A percentile compares a stretch with the other conserved stretches of the same genome.
These are phyloP conservation scores for Phyllotreta striolata DNA, from an alignment of 2,888 invertebrate species.

Conservation along the genomic window DNA sequence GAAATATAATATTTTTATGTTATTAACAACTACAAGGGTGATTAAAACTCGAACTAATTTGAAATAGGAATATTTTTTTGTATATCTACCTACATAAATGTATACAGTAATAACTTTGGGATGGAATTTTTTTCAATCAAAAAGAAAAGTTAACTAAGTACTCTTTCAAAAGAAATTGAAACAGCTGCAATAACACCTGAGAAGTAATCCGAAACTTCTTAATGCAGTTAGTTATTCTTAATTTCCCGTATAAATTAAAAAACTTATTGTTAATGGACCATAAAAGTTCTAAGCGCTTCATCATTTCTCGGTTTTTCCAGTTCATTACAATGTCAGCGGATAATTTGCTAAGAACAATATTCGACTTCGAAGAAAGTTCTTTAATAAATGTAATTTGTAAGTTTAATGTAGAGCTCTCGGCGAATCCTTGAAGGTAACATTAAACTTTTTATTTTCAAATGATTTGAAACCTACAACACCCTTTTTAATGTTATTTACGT, in stretches of 20 bases:
- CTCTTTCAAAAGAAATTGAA: neutral
- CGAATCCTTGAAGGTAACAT: no score
- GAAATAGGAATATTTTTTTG: no score
- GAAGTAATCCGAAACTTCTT: constrained; percentile 17
- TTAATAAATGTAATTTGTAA: constrained; percentile 30
- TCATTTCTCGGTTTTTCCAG: constrained; percentile 26
- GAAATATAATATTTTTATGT: no score
- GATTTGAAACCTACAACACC: no score
- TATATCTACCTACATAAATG: no score
- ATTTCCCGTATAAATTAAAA: constrained; percentile 28
- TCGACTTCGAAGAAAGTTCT: constrained; percentile 28
- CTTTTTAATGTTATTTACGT: no score
- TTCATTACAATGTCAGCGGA: constrained; percentile 30
- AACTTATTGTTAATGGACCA: constrained; percentile 27
- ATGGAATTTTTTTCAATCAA: no score
- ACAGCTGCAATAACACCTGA: constrained; percentile 4
- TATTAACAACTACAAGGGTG: no score
- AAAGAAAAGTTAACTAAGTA: no score
- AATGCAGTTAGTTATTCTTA: constrained; percentile 11
- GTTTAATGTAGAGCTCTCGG: constrained; percentile 6
- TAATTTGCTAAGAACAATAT: constrained; percentile 35
- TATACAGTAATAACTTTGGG: no score
- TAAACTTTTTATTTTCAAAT: no score
- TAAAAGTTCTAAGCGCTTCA: constrained; percentile 19
- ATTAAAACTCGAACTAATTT: no score